Evolutionary conservation across 1,140 invertebrate genomes (phyloP).

Genomic region (Drosophila sucinea): DNA sequence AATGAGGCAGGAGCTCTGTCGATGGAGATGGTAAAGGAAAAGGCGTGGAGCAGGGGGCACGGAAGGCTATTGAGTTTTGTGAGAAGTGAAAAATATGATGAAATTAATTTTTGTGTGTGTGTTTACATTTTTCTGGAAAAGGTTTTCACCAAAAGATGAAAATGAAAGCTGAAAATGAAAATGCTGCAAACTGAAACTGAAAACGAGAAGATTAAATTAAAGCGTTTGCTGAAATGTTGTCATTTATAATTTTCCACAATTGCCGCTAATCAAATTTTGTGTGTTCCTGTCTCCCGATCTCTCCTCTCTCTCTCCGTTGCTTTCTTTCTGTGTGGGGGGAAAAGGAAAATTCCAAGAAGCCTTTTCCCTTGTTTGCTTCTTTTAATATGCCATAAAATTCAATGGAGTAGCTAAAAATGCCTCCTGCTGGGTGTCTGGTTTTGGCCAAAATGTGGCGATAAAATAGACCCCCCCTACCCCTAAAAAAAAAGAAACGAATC

Average conservation of each 20-base stretch:
- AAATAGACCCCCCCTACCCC: conserved; percentile 46
- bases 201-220: conserved; percentile 66
- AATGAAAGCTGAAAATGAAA: conserved; percentile 55
- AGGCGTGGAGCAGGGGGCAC: conserved; percentile 1
- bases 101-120: conserved; percentile 79
- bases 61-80: conserved; percentile 49
- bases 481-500: conserved; percentile 61
- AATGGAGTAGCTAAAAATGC: conserved; percentile 29
- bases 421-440: conserved; percentile 30
- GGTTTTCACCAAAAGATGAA: conserved; percentile 4
- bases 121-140: conserved; percentile 49
- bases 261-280: conserved; percentile 75
- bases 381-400: conserved; percentile 75
- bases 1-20: conserved; percentile 35
- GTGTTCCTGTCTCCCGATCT: neutral
- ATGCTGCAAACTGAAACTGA: conserved; percentile 49
- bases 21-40: conserved; percentile 21
- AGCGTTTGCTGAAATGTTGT: conserved; percentile 74
- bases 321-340: conserved; percentile 7
- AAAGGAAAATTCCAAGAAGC: conserved; percentile 37
- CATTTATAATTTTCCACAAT: conserved; percentile 80
- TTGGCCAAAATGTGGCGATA: conserved; percentile 53
- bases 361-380: conserved; percentile 32
- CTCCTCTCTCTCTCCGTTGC: neutral
- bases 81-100: conserved; percentile 76